A percentile compares a stretch with the other conserved stretches of the same genome.
These are phyloP conservation scores for Microcebus ravelobensis DNA, from an alignment of 2,113 vertebrate genomes.

Conservation along the genomic window DNA sequence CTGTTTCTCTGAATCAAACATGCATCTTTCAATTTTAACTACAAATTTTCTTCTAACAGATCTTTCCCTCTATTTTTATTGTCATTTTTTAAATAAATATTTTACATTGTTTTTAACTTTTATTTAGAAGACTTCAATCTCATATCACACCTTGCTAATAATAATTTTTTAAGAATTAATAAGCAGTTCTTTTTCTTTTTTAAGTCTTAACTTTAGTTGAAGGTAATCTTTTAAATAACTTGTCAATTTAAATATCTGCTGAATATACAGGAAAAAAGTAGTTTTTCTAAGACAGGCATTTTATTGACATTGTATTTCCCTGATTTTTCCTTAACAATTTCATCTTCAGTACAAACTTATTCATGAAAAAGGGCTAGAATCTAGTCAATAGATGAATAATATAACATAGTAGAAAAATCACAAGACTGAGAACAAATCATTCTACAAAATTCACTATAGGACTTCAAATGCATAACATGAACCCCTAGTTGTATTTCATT, in stretches of 20 bases:
- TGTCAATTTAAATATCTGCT: neutral
- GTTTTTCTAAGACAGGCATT: neutral
- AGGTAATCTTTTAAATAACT: slow-evolving; percentile 14
- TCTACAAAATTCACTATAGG: neutral
- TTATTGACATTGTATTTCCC: neutral
- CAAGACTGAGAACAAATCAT: neutral
- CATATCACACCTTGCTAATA: neutral
- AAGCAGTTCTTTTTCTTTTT: neutral
- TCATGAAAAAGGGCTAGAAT: neutral
- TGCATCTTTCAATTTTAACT: neutral
- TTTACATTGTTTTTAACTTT: neutral
- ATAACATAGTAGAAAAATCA: neutral
- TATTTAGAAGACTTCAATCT: neutral
- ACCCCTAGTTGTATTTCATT: neutral
- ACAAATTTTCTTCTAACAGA: slow-evolving; percentile 10
- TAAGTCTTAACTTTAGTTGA: slow-evolving; percentile 35
- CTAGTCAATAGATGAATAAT: neutral
- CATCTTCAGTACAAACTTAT: neutral
- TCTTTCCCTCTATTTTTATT: neutral
- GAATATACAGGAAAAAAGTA: neutral
- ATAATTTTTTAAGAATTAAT: neutral
- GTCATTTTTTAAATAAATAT: neutral
- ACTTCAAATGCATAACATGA: neutral
- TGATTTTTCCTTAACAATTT: neutral
- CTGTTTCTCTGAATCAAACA: neutral